A percentile compares a stretch with the other conserved stretches of the same genome.
These are phyloP conservation scores for Rambutsinella grinnellia DNA, from an alignment of 2,888 invertebrate genomes.

Conservation along the genomic window DNA sequence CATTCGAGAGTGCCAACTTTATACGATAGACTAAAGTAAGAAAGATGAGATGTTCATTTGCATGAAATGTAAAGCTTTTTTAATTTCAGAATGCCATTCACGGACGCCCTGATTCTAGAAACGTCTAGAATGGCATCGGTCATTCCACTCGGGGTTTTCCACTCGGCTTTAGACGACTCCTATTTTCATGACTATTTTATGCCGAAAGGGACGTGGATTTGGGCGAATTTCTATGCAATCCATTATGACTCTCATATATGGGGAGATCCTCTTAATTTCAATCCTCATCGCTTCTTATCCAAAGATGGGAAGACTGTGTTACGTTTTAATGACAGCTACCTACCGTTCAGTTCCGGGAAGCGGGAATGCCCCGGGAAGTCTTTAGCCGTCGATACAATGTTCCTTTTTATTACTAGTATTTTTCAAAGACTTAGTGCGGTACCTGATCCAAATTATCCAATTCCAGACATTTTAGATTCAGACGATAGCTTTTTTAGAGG, in stretches of 20 bases:
- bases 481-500: conserved; percentile 31
- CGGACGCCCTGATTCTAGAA: conserved; percentile 54
- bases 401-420: conserved; percentile 46
- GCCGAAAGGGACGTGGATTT: conserved; percentile 47
- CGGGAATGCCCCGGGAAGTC: conserved; percentile 40
- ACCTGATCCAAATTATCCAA: conserved; percentile 20
- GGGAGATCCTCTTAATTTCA: conserved; percentile 49
- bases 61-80: not conserved
- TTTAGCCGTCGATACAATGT: conserved; percentile 42
- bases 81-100: conserved; percentile 51
- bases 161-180: conserved; percentile 21
- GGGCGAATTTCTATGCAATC: conserved; percentile 35
- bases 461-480: conserved; percentile 34
- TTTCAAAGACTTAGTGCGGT: conserved; percentile 43
- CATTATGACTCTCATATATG: conserved; percentile 44
- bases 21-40: conserved; percentile 31
- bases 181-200: conserved; percentile 52
- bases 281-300: conserved; percentile 42
- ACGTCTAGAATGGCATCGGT: conserved; percentile 35
- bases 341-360: conserved; percentile 51
- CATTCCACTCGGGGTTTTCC: conserved; percentile 50
- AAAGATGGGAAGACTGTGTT: conserved; percentile 28
- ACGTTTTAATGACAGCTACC: conserved; percentile 25
- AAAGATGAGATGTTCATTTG: not conserved
- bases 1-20: conserved; percentile 19